Base-by-base conservation (phyloP, 2,888 invertebrate species). In the Acleris sparsana region DNA sequence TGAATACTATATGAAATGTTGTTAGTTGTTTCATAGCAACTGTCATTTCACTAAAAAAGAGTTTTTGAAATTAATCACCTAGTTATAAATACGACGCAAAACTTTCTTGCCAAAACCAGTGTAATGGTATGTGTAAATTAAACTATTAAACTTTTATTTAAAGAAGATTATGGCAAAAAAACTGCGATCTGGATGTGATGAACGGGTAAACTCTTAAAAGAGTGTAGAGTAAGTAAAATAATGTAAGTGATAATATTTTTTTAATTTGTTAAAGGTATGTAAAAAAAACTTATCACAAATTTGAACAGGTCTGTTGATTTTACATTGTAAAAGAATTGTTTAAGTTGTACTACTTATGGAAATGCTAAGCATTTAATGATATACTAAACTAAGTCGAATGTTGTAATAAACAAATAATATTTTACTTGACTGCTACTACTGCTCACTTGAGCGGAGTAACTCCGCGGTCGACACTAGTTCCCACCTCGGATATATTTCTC, bases 151-250 rank as follows among this genome's bases (percentile, higher is more conserved):
- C 33, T 59, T 70, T 62, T 64, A 70, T 62, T 69, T 63, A 46
- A 52, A 58, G 16, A 55, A 25, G 13, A 22, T n/a, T 56, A 56
- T 64, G 52, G 55, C 43, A 59, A 76, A 81, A 80, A 79, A 79
- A 75, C 75, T 76, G 78, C 75, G 77, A 80, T 81, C 80, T 78
- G 77, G 73, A 83, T 84, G 83, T 82, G 80, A 83, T 80, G 80
- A 80, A 85, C 80, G 80, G 80, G 81, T 83, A 79, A 73, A 75
- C 84, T 85, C 84, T 84, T 74, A 73, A 72, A 83, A 85, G 83
- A 80, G 83, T 79, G 39, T 83, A 83, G 75, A 68, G 57, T 81
- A 77, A 80, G 77, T 72, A 75, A 78, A 73, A 71, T 53, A 39
- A 13, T 39, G 13, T 39, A 39, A 39, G 53, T 39, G 55, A 60